A percentile compares a stretch with the other conserved stretches of the same genome.
phyloP scores from a whole-genome alignment of 2,888 invertebrate genomes.

The Lithophane socia region DNA sequence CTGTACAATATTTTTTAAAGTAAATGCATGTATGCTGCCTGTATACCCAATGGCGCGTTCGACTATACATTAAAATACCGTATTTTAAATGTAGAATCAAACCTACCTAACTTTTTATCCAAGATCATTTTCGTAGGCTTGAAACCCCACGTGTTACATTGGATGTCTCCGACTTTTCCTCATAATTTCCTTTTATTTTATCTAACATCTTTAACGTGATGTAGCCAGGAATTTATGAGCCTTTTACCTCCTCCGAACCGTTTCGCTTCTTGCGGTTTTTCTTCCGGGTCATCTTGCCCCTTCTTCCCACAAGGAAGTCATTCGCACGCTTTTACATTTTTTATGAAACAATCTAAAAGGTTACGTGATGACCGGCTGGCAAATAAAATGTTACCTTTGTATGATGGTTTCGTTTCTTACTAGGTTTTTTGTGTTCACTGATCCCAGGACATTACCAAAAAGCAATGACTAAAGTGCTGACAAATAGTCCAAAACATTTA shows the following conservation, averaged over 20 bases:
- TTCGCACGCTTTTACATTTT: constrained; percentile 67
- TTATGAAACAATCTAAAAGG: constrained; percentile 68
- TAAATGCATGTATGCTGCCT: no score
- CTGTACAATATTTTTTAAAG: not conserved
- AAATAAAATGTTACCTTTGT: constrained; percentile 26
- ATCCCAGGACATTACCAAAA: not conserved
- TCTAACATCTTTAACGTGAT: constrained; percentile 55
- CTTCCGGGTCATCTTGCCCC: constrained; percentile 60
- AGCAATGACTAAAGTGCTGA: no score
- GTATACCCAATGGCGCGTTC: not conserved
- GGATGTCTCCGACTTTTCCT: constrained; percentile 34
- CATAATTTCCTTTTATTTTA: constrained; percentile 58
- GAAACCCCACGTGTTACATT: constrained; percentile 21
- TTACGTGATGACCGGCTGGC: constrained; percentile 45
- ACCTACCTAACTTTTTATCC: not conserved
- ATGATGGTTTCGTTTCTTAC: not conserved
- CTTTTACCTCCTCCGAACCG: constrained; percentile 58
- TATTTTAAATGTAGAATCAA: no score
- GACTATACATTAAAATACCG: constrained; percentile 10
- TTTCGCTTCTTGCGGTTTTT: constrained; percentile 51
- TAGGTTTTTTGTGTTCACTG: not conserved
- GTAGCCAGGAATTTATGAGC: constrained; percentile 39
- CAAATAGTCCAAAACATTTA: no score
- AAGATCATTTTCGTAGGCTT: not conserved
- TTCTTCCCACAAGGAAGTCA: constrained; percentile 57